Base-by-base conservation (phyloP, 1,140 invertebrate species). In the Penaeus indicus region DNA sequence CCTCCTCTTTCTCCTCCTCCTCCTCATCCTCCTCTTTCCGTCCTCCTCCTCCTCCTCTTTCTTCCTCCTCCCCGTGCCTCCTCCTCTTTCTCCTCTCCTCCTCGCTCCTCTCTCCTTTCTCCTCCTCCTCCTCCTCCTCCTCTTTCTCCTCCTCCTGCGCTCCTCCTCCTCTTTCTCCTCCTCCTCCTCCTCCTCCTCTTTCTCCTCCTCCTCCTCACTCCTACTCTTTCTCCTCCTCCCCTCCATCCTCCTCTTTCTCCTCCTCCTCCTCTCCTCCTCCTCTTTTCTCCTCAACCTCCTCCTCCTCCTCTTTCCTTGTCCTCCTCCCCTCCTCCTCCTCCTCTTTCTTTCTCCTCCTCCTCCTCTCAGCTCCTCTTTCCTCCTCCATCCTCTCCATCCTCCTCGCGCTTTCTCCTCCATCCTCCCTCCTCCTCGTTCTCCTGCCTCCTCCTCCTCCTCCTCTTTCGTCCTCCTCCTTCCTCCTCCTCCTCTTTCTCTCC, bases 181-280 rank as follows among this genome's bases (percentile, higher is more conserved):
- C 38, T 32, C 38, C 69, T 75, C 22, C 38, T 32, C 38, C 22
- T 22, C 38, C 69, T 75, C 22, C 38, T 32, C 38, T 32, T 75
- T 32, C 38, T 32, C 38, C 22, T 75, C 69, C 38, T 32, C 38
- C 69, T 75, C 22, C 38, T 10, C 54, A 32, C 54, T 38, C 75
- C 54, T 47, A 47, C 75, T 78, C 75, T 78, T 47, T 78, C 75
- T 78, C 75, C 54, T 47, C 54, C 75, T 78, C 75, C n/a, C n/a
- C n/a, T n/a, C n/a, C n/a, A n/a, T n/a, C n/a, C n/a, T n/a, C n/a
- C n/a, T n/a, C n/a, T n/a, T n/a, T n/a, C n/a, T n/a, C n/a, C n/a
- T n/a, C n/a, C n/a, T n/a, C n/a, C n/a, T n/a, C n/a, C n/a, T n/a
- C n/a, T n/a, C n/a, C n/a, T n/a, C n/a, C n/a, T n/a, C n/a, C n/a